Evolutionary conservation across 2,797 vertebrate genomes (phyloP), one percentile per base, ranked within the genome.

Genomic region (Oreonectes daqikongensis): DNA sequence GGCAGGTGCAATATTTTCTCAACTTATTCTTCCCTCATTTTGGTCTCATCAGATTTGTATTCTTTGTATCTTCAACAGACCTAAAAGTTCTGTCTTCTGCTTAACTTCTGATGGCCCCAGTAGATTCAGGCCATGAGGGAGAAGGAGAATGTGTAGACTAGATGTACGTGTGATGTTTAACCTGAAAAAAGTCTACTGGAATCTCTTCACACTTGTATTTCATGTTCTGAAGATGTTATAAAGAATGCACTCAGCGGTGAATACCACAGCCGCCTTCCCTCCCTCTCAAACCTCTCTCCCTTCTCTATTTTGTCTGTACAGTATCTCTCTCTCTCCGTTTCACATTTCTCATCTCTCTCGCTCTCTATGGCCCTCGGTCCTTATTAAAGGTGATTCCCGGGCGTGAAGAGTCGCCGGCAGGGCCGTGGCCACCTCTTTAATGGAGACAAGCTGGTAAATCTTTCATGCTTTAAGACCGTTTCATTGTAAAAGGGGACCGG

Each of bases 401-500:
- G 81, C 55, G 67, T 48, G 77, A 46, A 67, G 77, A 87, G 77
- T 79, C 57, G 66, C 78, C 64, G 70, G 80, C 78, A 81, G 71
- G 81, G 72, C 75, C 69, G 69, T 53, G 52, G 42, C 61, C 69
- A 73, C 22, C 66, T 79, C 79, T 85, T 87, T 86, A 87, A 88
- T 85, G 76, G 81, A 84, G 82, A 86, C 68, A 86, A 85, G 77
- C 78, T 86, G 78, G 68, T 89, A 87, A 85, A 90, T 88, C 84
- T 89, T 88, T 89, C 85, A 90, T 87, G 84, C 82, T 86, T 87
- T 88, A 89, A 83, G 86, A 85, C 85, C 64, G 75, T 86, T 91
- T 88, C 83, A 85, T 88, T 90, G 87, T 90, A 86, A 88, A 90
- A 89, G 83, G 69, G 82, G 86, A 82, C 83, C 66, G 78, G 78